These are phyloP conservation scores for Cassiopea andromeda DNA, from an alignment of 30 jellyfish, hydroid and myxozoan genomes.

Conservation along the genomic window DNA sequence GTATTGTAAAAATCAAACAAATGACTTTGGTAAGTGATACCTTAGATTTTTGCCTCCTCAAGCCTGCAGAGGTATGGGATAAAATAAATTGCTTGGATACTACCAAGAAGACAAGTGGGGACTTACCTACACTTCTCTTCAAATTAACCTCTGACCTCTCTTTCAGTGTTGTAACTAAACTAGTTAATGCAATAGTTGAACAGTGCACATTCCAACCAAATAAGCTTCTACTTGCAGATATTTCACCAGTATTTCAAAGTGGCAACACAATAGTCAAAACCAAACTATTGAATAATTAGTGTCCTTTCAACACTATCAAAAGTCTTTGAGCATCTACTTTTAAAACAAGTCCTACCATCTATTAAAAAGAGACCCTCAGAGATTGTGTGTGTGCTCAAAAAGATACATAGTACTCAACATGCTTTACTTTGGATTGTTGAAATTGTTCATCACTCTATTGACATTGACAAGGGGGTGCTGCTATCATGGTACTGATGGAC, in stretches of 20 bases:
- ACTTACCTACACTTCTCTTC: slow-evolving; percentile 37
- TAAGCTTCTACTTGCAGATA: slow-evolving; percentile 8
- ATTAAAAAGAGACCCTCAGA: slow-evolving; percentile 33
- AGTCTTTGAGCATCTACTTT: background rate
- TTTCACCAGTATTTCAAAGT: background rate
- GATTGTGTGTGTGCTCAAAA: slow-evolving; percentile 36
- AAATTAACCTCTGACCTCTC: background rate
- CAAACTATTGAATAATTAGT: background rate
- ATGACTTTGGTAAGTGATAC: slow-evolving; percentile 21
- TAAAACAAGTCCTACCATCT: slow-evolving; percentile 15
- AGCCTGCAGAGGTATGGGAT: slow-evolving; percentile 54
- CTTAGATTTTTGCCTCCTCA: slow-evolving; percentile 13
- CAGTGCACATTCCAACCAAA: slow-evolving; percentile 41
- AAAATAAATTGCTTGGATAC: slow-evolving; percentile 31
- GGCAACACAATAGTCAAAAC: slow-evolving; percentile 22
- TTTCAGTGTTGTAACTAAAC: slow-evolving; percentile 15
- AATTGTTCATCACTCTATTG: background rate
- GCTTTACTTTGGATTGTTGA: slow-evolving; percentile 38
- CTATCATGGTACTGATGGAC: slow-evolving; percentile 30
- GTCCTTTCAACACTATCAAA: background rate
- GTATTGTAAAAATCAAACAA: slow-evolving; percentile 24
- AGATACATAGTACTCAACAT: slow-evolving; percentile 36
- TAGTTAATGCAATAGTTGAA: slow-evolving; percentile 43
- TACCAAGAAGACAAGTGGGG: slow-evolving; percentile 61
- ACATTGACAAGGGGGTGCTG: slow-evolving; percentile 13